Evolutionary conservation across 2,888 invertebrate species (phyloP).

Genomic region (Invenusta paracnida): DNA sequence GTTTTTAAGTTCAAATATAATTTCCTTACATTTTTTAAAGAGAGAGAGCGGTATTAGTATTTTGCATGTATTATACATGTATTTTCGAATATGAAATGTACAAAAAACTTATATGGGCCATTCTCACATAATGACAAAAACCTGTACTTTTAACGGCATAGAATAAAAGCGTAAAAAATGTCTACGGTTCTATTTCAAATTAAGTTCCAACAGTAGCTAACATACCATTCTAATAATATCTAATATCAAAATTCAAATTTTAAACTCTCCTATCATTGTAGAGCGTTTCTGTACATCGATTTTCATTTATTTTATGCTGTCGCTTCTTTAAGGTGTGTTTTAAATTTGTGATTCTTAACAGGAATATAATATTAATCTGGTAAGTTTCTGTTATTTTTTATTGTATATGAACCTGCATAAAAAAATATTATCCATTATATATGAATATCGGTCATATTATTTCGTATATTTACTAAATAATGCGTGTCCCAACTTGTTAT

Average conservation of each 20-base stretch:
- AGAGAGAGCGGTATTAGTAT: too few relatives aligned
- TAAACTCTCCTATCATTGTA: not conserved
- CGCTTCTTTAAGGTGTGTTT: not conserved
- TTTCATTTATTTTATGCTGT: not conserved
- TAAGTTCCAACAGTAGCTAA: not conserved
- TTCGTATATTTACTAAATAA: not conserved
- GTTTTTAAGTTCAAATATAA: too few relatives aligned
- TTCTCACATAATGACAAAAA: not conserved
- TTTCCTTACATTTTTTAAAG: too few relatives aligned
- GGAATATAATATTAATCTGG: not conserved
- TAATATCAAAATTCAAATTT: not conserved
- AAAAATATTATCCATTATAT: not conserved
- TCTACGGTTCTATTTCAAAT: too few relatives aligned
- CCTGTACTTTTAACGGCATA: not conserved
- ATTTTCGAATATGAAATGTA: too few relatives aligned
- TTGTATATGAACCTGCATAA: not conserved
- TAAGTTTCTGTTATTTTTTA: not conserved
- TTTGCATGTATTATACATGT: too few relatives aligned
- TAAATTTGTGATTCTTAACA: not conserved
- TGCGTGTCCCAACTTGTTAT: not conserved
- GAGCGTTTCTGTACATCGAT: not conserved
- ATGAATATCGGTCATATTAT: not conserved
- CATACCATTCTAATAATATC: not conserved
- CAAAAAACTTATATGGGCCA: not conserved
- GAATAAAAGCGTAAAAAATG: not conserved